Evolutionary conservation across 2,797 vertebrate genomes (phyloP), one percentile per base, ranked within the genome.

Genomic region (Paguma larvata): DNA sequence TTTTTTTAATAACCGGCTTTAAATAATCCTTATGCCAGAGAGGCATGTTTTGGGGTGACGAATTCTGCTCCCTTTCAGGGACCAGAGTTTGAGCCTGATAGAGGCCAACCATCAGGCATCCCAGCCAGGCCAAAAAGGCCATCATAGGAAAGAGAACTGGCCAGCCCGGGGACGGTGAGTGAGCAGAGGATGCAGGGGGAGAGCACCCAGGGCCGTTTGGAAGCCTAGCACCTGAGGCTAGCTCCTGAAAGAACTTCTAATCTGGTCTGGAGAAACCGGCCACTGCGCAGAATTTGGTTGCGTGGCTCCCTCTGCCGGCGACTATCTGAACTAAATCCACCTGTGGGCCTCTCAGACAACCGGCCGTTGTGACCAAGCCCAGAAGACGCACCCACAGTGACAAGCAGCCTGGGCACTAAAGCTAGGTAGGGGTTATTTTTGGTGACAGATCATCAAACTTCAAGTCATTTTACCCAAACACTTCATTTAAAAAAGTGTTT

Each of bases 221-320:
- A 19, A 38, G 8, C 15, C 10, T 0, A n/a, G 27, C 34, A 48
- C 4, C 85, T 10, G 23, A n/a, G 25, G 15, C 6, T 5, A 1
- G 12, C 32, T 21, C 6, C 2, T 6, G 23, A 2, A 56, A 8
- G 59, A 27, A 12, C 34, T 5, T 51, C 23, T 13, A 4, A 19
- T 2, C 8, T 0, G 25, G 41, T 2, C 1, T 4, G 2, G 16
- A 23, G 38, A 21, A 30, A 25, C 63, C 0, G 0, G 18, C 27
- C 32, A 0, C 87, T 3, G 63, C 0, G 4, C 30, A 12, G 34
- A 79, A 38, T 32, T 46, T 93, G 87, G 75, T 67, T 67, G 34
- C 19, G 0, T 5, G 3, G 65, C 38, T 11, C 34, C 77, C 87
- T 93, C 97, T 97, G 59, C 95, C 87, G 94, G 53, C 25, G 0